These are phyloP conservation scores for Chrysomallon squamiferum DNA, from an alignment of 1,140 invertebrate genomes.

Conservation along the genomic window DNA sequence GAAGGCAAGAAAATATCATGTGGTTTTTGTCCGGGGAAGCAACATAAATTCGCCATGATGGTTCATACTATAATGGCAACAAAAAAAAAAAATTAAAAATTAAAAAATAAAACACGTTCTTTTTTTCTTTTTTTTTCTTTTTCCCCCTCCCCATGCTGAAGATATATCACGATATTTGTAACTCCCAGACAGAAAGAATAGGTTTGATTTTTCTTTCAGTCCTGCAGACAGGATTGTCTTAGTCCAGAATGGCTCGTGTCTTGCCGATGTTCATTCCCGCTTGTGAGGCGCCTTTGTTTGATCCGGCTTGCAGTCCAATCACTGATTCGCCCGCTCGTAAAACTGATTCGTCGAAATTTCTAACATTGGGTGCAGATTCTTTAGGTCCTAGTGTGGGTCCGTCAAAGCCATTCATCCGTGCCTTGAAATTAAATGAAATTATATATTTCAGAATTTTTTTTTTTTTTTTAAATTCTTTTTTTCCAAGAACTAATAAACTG, in stretches of 20 bases:
- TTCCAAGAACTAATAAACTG: constrained; percentile 9
- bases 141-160: no score
- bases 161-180: no score
- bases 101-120: no score
- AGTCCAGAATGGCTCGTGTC: constrained; percentile 14
- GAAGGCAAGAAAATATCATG: no score
- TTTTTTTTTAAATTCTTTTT: constrained; percentile 8
- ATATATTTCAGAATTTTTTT: neutral
- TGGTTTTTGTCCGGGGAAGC: no score
- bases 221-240: no score
- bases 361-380: constrained; percentile 89
- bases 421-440: constrained; percentile 67
- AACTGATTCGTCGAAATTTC: constrained; percentile 81
- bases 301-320: constrained; percentile 54
- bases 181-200: no score
- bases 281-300: constrained; percentile 75
- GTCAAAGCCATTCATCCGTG: constrained; percentile 79
- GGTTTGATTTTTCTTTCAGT: no score
- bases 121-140: no score
- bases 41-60: no score
- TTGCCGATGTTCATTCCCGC: constrained; percentile 74
- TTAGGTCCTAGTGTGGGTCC: constrained; percentile 88
- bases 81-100: no score
- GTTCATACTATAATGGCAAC: no score
- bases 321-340: constrained; percentile 77